Conservation (phyloP, 2,113 vertebrate genomes). For the Pungitius pungitius region DNA sequence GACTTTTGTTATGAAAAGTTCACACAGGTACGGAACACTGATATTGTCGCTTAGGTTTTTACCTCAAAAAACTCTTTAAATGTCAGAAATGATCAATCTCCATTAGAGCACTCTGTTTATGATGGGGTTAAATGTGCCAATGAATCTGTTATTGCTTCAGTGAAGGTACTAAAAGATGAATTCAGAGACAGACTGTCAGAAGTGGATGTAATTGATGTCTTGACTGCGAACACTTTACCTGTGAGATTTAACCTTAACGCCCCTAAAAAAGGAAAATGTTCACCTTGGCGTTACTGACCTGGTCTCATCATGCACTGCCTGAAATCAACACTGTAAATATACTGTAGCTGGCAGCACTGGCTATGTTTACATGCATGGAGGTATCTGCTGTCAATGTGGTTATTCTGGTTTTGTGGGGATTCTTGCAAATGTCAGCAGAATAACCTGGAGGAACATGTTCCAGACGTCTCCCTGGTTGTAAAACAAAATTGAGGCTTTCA, state of each 20-base stretch:
- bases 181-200: conserved; percentile 37
- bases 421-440: conserved; percentile 7
- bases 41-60: conserved; percentile 48
- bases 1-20: conserved; percentile 28
- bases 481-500: neutral
- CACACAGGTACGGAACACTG: conserved; percentile 30
- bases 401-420: conserved; percentile 27
- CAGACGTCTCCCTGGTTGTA: neutral
- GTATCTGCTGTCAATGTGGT: conserved; percentile 26
- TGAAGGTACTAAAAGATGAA: conserved; percentile 61
- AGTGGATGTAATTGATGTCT: conserved; percentile 40
- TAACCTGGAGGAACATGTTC: conserved; percentile 6
- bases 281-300: conserved; percentile 37
- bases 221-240: conserved; percentile 19
- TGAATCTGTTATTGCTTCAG: conserved; percentile 71
- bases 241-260: conserved; percentile 27
- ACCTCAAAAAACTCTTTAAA: conserved; percentile 42
- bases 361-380: conserved; percentile 69
- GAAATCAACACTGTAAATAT: conserved; percentile 65
- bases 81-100: conserved; percentile 53
- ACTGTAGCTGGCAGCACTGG: conserved; percentile 58
- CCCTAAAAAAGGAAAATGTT: conserved; percentile 25
- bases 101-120: conserved; percentile 54
- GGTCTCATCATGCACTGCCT: conserved; percentile 66
- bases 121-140: conserved; percentile 71